phyloP scores from a whole-genome alignment of 2,797 vertebrate genomes.

The Pristis pectinata region DNA sequence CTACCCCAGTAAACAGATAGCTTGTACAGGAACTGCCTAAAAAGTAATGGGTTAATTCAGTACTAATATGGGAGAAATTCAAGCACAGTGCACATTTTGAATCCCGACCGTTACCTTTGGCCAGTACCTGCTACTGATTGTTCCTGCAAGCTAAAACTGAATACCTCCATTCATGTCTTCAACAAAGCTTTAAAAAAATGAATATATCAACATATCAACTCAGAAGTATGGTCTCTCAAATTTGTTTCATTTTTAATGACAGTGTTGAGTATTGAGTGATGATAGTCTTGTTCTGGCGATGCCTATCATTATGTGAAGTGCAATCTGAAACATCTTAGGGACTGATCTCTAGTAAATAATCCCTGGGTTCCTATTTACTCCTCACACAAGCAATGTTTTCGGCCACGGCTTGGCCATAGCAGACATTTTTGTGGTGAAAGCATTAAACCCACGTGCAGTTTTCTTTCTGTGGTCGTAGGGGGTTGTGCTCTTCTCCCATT shows the following conservation, averaged over 20 bases:
- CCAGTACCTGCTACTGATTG: neutral
- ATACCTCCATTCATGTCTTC: neutral
- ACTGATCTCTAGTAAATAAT: constrained; percentile 68
- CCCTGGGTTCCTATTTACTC: constrained; percentile 73
- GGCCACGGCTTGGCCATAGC: constrained; percentile 89
- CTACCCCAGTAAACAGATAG: neutral
- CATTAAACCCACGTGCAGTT: constrained; percentile 99
- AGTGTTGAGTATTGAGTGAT: neutral
- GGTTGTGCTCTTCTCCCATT: constrained; percentile 99
- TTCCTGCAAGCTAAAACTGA: constrained; percentile 2
- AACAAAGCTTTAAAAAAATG: constrained; percentile 10
- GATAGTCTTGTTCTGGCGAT: neutral
- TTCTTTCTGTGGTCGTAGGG: constrained; percentile 99
- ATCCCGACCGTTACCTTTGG: neutral
- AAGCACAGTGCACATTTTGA: neutral
- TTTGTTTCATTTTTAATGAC: constrained; percentile 20
- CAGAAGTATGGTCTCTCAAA: neutral
- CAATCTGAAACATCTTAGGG: constrained; percentile 54
- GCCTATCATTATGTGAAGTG: neutral
- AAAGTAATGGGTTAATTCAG: neutral
- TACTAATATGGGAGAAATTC: neutral
- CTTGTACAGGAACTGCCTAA: neutral
- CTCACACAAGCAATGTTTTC: constrained; percentile 73
- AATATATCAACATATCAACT: neutral
- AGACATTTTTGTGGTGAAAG: constrained; percentile 99